Evolutionary conservation across 2,888 invertebrate genomes (phyloP), one percentile per base, ranked within the genome.

Genomic region (Caenorhabditis plicata): DNA sequence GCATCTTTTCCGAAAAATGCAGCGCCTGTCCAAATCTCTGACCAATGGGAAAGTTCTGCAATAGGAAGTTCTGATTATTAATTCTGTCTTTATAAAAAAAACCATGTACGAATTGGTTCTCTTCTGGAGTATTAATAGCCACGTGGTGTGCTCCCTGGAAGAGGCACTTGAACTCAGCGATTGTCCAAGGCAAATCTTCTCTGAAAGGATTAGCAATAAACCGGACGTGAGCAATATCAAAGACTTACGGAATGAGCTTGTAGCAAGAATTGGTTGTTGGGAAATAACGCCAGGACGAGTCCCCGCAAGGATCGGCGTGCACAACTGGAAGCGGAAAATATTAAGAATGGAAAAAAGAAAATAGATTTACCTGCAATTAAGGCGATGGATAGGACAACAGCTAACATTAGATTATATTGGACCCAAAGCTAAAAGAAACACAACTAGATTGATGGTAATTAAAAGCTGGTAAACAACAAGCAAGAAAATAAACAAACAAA

Each of bases 141-240:
- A 65, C 62, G 45, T 77, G 77, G 39, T 78, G 77, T 27, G 68
- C 75, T 33, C 75, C 77, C 54, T 73, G 67, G 67, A 77, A 77
- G 40, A 72, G 66, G 50, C 77, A 77, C 36, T 74, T 72, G 67
- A 78, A 75, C 49, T 75, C 75, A 27, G 73, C 70, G 15, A 75
- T 67, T 31, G 73, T 73, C 76, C 76, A 77, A 43, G 71, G 68
- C 26, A 70, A 60, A 31, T 68, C 56, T 33, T 66, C 68, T 38
- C 58, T 50, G 51, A 61, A 72, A 52, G 69, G 64, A 22, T 54
- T 15, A 8, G 29, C 29, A 29, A 9, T 15, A 33, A 33, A 33
- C 13, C 36, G n/a, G 13, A 22, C 5, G n/a, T 8, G 9, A 31
- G 27, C 8, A 9, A 13, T 7, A 7, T 31, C 19, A 9, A 3